These are phyloP conservation scores for Trilocha varians DNA, from an alignment of 2,888 invertebrate genomes.

Conservation along the genomic window DNA sequence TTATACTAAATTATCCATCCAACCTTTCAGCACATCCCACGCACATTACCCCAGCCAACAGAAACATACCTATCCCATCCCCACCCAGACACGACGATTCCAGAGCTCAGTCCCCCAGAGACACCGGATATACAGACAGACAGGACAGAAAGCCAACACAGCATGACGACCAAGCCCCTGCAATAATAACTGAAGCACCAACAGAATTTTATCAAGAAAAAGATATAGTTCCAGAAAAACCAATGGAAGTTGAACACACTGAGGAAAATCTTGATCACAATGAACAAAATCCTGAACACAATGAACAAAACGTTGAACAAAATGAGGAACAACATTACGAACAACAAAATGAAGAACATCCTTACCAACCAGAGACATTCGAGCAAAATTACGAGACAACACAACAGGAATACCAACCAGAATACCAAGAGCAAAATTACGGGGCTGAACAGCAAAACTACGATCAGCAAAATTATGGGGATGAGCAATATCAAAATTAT, in stretches of 20 bases:
- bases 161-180: conserved; percentile 23
- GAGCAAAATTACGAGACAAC: conserved; percentile 20
- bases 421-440: conserved; percentile 16
- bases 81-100: conserved; percentile 51
- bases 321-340: conserved; percentile 21
- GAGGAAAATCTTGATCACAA: conserved; percentile 25
- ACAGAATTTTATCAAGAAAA: conserved; percentile 9
- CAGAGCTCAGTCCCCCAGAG: conserved; percentile 57
- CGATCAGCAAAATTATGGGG: conserved; percentile 36
- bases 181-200: conserved; percentile 14
- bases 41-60: conserved; percentile 48
- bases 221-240: conserved; percentile 12
- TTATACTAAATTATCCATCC: background rate
- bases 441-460: conserved; percentile 30
- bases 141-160: conserved; percentile 27
- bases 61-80: conserved; percentile 49
- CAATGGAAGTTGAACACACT: conserved; percentile 29
- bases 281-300: conserved; percentile 30
- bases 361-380: conserved; percentile 13
- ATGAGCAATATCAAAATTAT: conserved; percentile 46
- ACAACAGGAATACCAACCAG: conserved; percentile 18
- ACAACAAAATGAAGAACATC: conserved; percentile 34
- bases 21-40: conserved; percentile 57
- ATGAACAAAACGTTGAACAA: conserved; percentile 8
- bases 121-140: conserved; percentile 37